These are phyloP conservation scores for Argentina silus DNA, from an alignment of 2,797 vertebrate species.

Conservation along the genomic window DNA sequence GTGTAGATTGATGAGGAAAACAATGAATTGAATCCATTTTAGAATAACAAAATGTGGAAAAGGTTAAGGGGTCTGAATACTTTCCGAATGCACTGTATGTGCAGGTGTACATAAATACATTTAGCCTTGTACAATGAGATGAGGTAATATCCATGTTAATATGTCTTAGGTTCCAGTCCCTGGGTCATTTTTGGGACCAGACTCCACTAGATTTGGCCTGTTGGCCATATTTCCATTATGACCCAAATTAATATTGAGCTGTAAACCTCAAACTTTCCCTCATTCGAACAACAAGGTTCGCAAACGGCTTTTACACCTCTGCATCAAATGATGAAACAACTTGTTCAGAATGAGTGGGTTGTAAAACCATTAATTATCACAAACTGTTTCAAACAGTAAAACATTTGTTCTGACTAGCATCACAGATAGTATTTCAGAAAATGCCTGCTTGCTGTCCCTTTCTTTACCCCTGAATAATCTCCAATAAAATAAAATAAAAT, in stretches of 20 bases:
- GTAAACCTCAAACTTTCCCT: constrained; percentile 50
- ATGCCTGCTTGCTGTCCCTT: not conserved
- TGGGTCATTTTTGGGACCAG: constrained; percentile 62
- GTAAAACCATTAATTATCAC: not conserved
- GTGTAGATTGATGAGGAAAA: too few species aligned
- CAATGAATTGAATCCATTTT: too few species aligned
- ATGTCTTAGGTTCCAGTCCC: constrained; percentile 57
- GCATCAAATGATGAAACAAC: constrained; percentile 7
- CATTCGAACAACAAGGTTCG: constrained; percentile 39
- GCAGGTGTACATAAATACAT: constrained; percentile 73
- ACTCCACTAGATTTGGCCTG: constrained; percentile 60
- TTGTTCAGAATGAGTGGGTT: not conserved
- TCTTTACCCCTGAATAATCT: not conserved
- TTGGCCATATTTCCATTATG: constrained; percentile 64
- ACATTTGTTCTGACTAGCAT: not conserved
- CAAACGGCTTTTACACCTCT: constrained; percentile 41
- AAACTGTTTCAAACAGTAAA: not conserved
- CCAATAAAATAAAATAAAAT: constrained; percentile 14
- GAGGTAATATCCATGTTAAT: constrained; percentile 68
- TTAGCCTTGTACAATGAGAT: constrained; percentile 65
- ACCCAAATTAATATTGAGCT: constrained; percentile 45
- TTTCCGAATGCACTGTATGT: too few species aligned
- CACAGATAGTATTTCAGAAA: too few species aligned
- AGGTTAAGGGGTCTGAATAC: too few species aligned
- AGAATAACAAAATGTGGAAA: too few species aligned